Evolutionary conservation across 2,888 invertebrate genomes (phyloP), one percentile per base, ranked within the genome.

Genomic region (Acleris holmiana): DNA sequence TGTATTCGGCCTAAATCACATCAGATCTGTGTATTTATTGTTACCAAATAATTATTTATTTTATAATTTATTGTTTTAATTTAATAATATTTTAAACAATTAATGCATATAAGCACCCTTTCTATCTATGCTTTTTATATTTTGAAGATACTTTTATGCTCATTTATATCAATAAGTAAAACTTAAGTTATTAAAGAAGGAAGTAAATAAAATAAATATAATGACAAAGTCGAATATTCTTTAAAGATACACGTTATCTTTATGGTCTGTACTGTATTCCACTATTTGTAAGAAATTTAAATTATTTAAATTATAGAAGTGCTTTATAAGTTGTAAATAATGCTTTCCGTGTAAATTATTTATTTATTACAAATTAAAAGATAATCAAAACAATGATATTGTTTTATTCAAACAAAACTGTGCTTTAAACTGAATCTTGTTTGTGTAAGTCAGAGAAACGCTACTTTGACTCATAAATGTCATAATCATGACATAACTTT

Each of bases 271-370:
- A 23, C 35, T 35, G 13, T 35, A 35, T 35, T 35, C 49, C 8
- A 4, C 2, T 53, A 53, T 19, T 48, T 29, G 55, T 18, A 54
- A 48, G 44, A 64, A 73, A 77, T 74, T 47, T 0, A 76, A 74
- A 73, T 64, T 62, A 77, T 76, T 74, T 73, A 74, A 77, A 80
- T 82, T 82, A 80, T 76, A 80, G 46, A 78, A 76, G 72, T 69
- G 55, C 54, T 80, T 5, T 44, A 17, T 85, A 89, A 88, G 86
- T 78, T 91, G 91, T 91, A 91, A 84, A 91, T 91, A 91, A 70
- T 88, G 89, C 90, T 86, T 60, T 69, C 73, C 72, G 69, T 88
- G 85, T 91, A 89, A 89, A 89, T 91, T 91, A 91, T 88, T 91
- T 86, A 91, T 89, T 91, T 90, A 89, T 89, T 78, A 78, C 75